A percentile compares a stretch with the other conserved stretches of the same genome.
Evolutionary conservation across 2,113 vertebrate genomes (phyloP).

Genomic region (Thermophis baileyi): DNA sequence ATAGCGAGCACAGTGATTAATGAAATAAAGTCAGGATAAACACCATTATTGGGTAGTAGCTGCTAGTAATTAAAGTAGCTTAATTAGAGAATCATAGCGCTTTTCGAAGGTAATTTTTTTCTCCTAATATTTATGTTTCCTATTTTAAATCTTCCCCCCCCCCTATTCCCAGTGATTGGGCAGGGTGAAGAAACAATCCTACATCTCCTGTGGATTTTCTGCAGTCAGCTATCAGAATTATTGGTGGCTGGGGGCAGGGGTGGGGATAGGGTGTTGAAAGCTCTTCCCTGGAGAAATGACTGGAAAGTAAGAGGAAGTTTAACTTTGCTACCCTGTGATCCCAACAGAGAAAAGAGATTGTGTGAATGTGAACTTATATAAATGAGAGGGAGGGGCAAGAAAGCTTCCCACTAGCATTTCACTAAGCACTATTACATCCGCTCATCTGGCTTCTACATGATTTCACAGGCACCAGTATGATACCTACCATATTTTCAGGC

Average conservation of each 20-base stretch:
- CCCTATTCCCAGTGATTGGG: neutral
- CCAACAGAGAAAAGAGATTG: neutral
- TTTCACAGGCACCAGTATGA: neutral
- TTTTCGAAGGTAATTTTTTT: slow-evolving; percentile 31
- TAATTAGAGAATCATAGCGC: slow-evolving; percentile 41
- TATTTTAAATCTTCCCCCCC: slow-evolving; percentile 37
- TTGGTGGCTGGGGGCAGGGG: neutral
- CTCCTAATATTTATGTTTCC: slow-evolving; percentile 41
- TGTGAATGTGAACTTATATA: neutral
- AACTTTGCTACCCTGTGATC: neutral
- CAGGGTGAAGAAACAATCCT: neutral
- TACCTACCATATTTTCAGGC: neutral
- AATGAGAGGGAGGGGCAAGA: neutral
- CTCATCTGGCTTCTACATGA: neutral
- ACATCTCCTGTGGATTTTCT: neutral
- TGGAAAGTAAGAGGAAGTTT: neutral
- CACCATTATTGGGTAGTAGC: slow-evolving; percentile 8
- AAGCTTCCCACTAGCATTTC: neutral
- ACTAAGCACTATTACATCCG: neutral
- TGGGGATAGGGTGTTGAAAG: neutral
- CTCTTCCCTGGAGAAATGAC: neutral
- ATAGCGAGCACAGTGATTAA: slow-evolving; percentile 27
- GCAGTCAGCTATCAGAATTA: neutral
- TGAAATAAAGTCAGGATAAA: slow-evolving; percentile 42
- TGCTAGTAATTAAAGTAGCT: slow-evolving; percentile 47